Percentiles rank a stretch among this genome's conserved stretches.
Conservation (phyloP, 2,797 vertebrate genomes). For the Oreochromis mossambicus region DNA sequence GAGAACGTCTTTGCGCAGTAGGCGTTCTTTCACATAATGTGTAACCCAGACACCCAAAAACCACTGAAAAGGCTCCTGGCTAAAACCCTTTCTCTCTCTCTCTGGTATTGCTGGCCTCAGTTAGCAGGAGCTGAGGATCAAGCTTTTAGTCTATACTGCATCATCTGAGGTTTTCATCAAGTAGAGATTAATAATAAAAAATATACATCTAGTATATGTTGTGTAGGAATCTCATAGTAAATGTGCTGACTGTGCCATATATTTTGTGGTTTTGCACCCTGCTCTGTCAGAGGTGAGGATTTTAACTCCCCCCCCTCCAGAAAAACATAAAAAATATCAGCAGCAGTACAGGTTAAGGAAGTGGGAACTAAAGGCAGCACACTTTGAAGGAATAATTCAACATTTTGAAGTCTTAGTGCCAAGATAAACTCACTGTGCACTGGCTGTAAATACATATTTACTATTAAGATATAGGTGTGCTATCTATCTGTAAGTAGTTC, state of each 20-base stretch:
- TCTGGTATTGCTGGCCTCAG: neutral
- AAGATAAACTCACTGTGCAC: neutral
- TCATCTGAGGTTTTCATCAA: slow-evolving; percentile 46
- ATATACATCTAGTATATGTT: slow-evolving; percentile 57
- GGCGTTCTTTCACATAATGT: neutral
- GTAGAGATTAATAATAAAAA: slow-evolving; percentile 46
- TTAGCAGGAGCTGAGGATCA: neutral
- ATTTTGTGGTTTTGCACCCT: slow-evolving; percentile 28
- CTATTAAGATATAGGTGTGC: neutral
- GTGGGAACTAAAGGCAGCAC: slow-evolving; percentile 3
- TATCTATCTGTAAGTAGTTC: neutral
- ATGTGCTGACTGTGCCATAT: slow-evolving; percentile 46
- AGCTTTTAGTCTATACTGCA: slow-evolving; percentile 19
- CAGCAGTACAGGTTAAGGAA: slow-evolving; percentile 25
- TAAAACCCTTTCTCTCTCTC: neutral
- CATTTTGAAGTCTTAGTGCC: neutral
- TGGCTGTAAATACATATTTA: neutral
- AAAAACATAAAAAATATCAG: slow-evolving; percentile 17
- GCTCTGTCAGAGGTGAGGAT: slow-evolving; percentile 5
- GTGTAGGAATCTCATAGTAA: slow-evolving; percentile 33
- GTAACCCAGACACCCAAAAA: neutral
- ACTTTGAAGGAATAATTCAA: neutral
- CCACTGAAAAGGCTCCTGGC: neutral
- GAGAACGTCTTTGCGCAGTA: neutral
- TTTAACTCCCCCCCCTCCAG: neutral